Conservation (phyloP, 2,888 invertebrate species). For the Cactoblastis cactorum region DNA sequence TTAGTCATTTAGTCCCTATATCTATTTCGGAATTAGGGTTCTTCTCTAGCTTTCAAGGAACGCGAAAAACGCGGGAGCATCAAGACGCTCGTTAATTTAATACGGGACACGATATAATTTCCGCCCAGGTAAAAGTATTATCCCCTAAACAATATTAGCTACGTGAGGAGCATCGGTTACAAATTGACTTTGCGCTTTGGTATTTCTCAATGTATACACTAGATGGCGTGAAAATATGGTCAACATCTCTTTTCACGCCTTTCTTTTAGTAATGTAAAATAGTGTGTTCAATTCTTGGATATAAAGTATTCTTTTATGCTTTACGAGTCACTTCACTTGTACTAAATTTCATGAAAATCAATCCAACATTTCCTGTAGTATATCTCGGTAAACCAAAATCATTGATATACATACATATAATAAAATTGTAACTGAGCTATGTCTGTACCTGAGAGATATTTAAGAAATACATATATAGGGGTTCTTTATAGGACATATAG, state of each 20-base stretch:
- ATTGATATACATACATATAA: too few relatives aligned
- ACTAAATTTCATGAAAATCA: too few relatives aligned
- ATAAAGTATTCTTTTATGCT: too few relatives aligned
- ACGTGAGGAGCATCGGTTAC: conserved; percentile 55
- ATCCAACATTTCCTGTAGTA: too few relatives aligned
- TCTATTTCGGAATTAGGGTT: too few relatives aligned
- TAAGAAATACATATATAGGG: too few relatives aligned
- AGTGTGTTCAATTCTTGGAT: not conserved
- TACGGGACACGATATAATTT: conserved; percentile 58
- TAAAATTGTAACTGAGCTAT: too few relatives aligned
- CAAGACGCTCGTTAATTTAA: conserved; percentile 49
- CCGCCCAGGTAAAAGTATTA: conserved; percentile 62
- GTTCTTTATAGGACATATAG: too few relatives aligned
- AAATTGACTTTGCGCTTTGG: conserved; percentile 42
- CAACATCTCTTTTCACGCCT: not conserved
- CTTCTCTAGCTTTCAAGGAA: not conserved
- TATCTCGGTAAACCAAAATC: too few relatives aligned
- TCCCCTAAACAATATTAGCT: conserved; percentile 62
- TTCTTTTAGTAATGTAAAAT: not conserved
- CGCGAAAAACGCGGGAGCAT: conserved; percentile 22
- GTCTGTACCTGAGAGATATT: too few relatives aligned
- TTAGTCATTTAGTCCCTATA: too few relatives aligned
- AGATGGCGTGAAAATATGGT: not conserved
- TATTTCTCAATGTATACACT: conserved; percentile 7
- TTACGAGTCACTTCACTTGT: too few relatives aligned